Conservation (phyloP, 2,113 vertebrate genomes). For the Paramisgurnus dabryanus region DNA sequence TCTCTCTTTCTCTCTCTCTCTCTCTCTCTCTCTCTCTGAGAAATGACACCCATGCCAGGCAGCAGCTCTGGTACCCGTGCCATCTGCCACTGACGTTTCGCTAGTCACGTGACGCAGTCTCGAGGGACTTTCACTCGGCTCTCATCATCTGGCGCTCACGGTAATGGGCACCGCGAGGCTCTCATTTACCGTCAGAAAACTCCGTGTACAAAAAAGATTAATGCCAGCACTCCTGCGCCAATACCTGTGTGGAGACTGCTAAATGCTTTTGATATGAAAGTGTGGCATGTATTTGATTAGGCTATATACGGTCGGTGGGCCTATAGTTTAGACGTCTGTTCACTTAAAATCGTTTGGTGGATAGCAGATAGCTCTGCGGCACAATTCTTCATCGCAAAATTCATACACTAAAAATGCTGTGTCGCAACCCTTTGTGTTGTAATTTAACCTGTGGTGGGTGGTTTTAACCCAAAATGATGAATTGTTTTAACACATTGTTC, state of each 20-base stretch:
- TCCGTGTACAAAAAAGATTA: slow-evolving; percentile 80
- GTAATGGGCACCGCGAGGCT: slow-evolving; percentile 98
- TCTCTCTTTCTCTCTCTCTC: slow-evolving; percentile 88
- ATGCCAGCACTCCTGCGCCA: slow-evolving; percentile 70
- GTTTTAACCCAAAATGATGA: too few relatives aligned
- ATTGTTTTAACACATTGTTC: too few relatives aligned
- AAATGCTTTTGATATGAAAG: slow-evolving; percentile 40
- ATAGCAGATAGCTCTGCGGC: neutral
- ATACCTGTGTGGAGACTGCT: slow-evolving; percentile 25
- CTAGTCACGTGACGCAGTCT: slow-evolving; percentile 94
- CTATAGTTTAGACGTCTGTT: slow-evolving; percentile 4
- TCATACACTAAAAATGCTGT: too few relatives aligned
- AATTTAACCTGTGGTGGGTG: too few relatives aligned
- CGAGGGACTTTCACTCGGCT: slow-evolving; percentile 92
- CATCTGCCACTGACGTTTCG: slow-evolving; percentile 99
- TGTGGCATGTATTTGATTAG: slow-evolving; percentile 26
- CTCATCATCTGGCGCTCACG: slow-evolving; percentile 98
- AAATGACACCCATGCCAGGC: slow-evolving; percentile 99
- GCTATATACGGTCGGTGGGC: neutral
- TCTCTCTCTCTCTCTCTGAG: slow-evolving; percentile 86
- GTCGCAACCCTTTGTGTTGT: too few relatives aligned
- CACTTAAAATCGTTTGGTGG: neutral
- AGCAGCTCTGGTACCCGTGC: slow-evolving; percentile 98
- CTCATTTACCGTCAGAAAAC: slow-evolving; percentile 94
- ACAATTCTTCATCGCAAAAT: neutral